Base-by-base conservation (phyloP, 2,888 invertebrate species). In the Ophonus ardosiacus region DNA sequence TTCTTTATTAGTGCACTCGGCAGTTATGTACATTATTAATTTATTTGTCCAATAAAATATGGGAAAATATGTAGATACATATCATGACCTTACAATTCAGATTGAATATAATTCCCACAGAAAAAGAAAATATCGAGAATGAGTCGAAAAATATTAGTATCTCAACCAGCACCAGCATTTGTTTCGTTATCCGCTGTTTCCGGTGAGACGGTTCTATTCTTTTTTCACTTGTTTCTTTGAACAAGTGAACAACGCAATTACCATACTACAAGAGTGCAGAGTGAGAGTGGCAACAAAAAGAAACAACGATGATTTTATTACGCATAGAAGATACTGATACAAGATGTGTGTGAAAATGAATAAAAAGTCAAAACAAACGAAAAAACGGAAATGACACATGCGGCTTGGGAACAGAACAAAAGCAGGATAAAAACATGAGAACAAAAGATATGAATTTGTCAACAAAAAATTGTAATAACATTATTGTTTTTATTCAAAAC, bases 121-220 rank as follows among this genome's bases (percentile, higher is more conserved):
- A 51, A 51, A 1, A 10, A 10, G 13, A 13, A 51, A 5, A 0
- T 51, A 51, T 51, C 8, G 10, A 4, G 13, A 51, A 13, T 51
- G 43, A 51, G 6, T 13, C 43, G 43, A 13, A 51, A 51, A 51
- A 51, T 51, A 10, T 5, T 18, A 18, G 21, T 43, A 74, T 51
- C 43, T 17, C 74, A 10, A 43, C 4, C 17, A 74, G 15, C 13
- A 40, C 38, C 63, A 80, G 80, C 80, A 63, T 80, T 80, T 80
- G 63, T 79, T 79, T 61, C 43, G 63, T 81, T 81, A 81, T 81
- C 81, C 38, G 81, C 40, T 31, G 51, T 65, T 61, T 81, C 81
- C 81, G 63, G 81, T 65, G 81, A 63, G 78, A 57, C 56, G 31
- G 40, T 38, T 80, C 21, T 43, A 61, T 80, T 61, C 15, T 63